Conservation (phyloP, 2,797 vertebrate genomes). For the Sebastes hubbsi region DNA sequence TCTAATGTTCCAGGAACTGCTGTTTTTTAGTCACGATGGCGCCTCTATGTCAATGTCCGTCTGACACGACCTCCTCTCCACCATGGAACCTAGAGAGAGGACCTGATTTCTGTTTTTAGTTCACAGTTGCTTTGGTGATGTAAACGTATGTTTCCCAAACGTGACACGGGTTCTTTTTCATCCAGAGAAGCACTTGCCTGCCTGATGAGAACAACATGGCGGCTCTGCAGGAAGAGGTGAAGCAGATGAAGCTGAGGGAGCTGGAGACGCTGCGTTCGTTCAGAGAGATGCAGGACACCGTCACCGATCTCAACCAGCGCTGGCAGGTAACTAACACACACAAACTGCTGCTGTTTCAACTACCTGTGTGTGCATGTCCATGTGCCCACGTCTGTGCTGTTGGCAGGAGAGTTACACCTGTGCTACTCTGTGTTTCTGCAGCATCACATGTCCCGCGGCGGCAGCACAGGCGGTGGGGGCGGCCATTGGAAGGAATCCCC, state of each 20-base stretch:
- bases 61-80: no score
- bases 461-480: constrained; percentile 80
- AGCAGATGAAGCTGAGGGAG: constrained; percentile 91
- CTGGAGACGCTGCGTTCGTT: constrained; percentile 88
- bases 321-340: constrained; percentile 89
- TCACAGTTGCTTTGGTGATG: no score
- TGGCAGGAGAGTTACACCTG: not conserved
- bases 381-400: no score
- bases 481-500: constrained; percentile 96
- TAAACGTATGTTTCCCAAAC: not conserved
- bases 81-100: no score
- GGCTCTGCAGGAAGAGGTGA: constrained; percentile 91
- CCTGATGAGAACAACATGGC: constrained; percentile 93
- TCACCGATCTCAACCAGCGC: constrained; percentile 91
- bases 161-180: not conserved
- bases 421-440: constrained; percentile 43
- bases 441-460: constrained; percentile 87
- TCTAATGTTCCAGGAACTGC: not conserved
- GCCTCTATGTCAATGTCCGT: not conserved
- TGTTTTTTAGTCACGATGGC: not conserved
- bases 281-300: constrained; percentile 88
- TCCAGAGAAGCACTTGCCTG: constrained; percentile 88
- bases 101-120: no score
- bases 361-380: not conserved
- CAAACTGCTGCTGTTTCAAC: not conserved